Base-by-base conservation (phyloP, 2,113 vertebrate genomes). In the Chinchilla lanigera region DNA sequence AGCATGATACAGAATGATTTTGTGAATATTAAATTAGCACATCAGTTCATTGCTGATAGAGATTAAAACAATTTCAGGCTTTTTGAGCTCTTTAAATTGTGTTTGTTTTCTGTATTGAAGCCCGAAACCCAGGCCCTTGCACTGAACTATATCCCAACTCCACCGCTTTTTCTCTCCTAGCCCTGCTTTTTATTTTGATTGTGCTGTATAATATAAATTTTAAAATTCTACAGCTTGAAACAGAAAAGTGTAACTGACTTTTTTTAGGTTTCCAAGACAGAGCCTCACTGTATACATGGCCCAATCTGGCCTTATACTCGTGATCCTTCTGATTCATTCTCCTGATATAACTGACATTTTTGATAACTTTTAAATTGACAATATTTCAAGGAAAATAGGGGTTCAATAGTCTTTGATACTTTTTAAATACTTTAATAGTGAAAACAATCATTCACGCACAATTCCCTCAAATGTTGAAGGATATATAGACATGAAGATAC, bases 391-490 rank as follows among this genome's bases (percentile, higher is more conserved):
- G 24, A 71, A 95, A 96, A 96, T 3, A 80, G 16, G n/a, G 9
- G 8, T 41, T 94, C 63, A 35, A n/a, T 7, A 4, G 33, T 93
- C 54, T 77, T 33, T 69, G 33, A 26, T 30, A n/a, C 5, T 83
- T 94, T 81, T 83, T 41, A 73, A 3, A 52, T 63, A 95, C 50
- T 92, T 95, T 90, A 71, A 67, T 56, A 38, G n/a, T 10, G 81
- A 93, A 44, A 44, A 83, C 10, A 61, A 7, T 4, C 30, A 93
- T 47, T 84, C 17, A 69, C 54, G 69, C 7, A 50, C 20, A 80
- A 75, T 50, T 87, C 3, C 80, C 30, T 38, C 5, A 44, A 7
- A 38, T 24, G 30, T 6, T 47, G 50, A 80, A 96, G 11, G 7
- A 2, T 4, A 0, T 58, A 38, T 2, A 65, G 63, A 52, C 7